Base-by-base conservation (phyloP, 2,113 vertebrate genomes). In the Planiliza haematocheilus region DNA sequence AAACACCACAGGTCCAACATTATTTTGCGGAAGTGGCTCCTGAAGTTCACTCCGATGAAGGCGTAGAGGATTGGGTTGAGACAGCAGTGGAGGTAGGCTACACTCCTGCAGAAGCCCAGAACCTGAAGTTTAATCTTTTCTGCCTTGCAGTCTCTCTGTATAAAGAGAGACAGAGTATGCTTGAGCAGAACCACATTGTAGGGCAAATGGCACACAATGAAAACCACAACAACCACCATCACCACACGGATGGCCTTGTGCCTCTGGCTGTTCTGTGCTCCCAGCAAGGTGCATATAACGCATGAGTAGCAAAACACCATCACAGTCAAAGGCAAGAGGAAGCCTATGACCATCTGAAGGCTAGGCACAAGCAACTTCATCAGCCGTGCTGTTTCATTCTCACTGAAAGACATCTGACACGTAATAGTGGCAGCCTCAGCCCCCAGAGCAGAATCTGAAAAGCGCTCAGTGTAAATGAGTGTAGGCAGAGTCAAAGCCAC, bases 41-140 rank as follows among this genome's bases (percentile, higher is more conserved):
- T 90, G 77, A 99, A 99, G 84, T 95, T 96, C 43, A 96, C 95
- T 4, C 97, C 97, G 0, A 98, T 83, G 67, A 99, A 99, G 0
- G 97, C 97, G 0, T 99, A 99, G 24, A 99, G 94, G 55, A 97
- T 79, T 0, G 97, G 97, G 65, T 99, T 99, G 55, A 98, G 89
- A 3, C 97, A 97, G 77, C 97, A 97, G 81, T 96, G 97, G 48
- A 98, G 93, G 88, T 97, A 99, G 1, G 97, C 96, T 42, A 97
- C 6, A 12, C 88, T 93, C 74, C 93, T 93, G 2, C 93, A 94
- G 63, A 90, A 14, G 1, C 79, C 89, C 61, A 84, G 70, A 0
- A 71, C 77, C 7, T 90, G 86, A 13, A 85, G 42, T 8, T 88
- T 84, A 0, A 73, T 17, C 17, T 84, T 83, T 10, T 95, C 94